A percentile compares a stretch with the other conserved stretches of the same genome.
Evolutionary conservation across 37 sponge, comb jelly and placozoan genomes (phyloP).

Genomic region (Ephydatia muelleri): DNA sequence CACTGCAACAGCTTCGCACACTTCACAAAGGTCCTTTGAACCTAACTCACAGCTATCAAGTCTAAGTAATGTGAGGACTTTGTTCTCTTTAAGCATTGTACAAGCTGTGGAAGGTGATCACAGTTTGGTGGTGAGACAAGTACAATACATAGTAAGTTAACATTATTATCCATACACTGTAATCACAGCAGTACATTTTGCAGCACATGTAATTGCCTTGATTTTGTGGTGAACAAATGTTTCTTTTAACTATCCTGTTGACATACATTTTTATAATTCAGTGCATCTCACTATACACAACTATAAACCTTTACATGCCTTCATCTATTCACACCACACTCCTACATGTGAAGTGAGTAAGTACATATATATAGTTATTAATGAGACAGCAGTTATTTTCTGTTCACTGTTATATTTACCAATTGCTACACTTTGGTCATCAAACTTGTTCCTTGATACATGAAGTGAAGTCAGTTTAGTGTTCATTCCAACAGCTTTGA

Average conservation of each 20-base stretch:
- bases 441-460: slow-evolving; percentile 1
- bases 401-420: not conserved
- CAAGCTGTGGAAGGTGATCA: slow-evolving; percentile 1
- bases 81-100: not conserved
- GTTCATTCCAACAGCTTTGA: slow-evolving; percentile 1
- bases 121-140: not conserved
- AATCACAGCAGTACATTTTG: slow-evolving; percentile 1
- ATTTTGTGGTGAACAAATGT: not conserved
- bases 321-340: slow-evolving; percentile 1
- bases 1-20: slow-evolving; percentile 1
- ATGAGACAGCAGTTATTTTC: not conserved
- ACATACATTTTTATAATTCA: not conserved
- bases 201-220: not conserved
- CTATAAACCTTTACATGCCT: not conserved
- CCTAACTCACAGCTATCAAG: not conserved
- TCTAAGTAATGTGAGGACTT: slow-evolving; percentile 1
- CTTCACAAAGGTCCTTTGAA: slow-evolving; percentile 1
- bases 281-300: not conserved
- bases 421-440: slow-evolving; percentile 1
- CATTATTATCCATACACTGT: slow-evolving; percentile 1
- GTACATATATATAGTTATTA: slow-evolving; percentile 1
- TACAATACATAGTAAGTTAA: not conserved
- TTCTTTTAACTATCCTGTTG: not conserved
- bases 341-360: slow-evolving; percentile 1
- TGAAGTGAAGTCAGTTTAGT: not conserved